Conservation (phyloP, 2,888 invertebrate species). For the Mimachlamys varia region DNA sequence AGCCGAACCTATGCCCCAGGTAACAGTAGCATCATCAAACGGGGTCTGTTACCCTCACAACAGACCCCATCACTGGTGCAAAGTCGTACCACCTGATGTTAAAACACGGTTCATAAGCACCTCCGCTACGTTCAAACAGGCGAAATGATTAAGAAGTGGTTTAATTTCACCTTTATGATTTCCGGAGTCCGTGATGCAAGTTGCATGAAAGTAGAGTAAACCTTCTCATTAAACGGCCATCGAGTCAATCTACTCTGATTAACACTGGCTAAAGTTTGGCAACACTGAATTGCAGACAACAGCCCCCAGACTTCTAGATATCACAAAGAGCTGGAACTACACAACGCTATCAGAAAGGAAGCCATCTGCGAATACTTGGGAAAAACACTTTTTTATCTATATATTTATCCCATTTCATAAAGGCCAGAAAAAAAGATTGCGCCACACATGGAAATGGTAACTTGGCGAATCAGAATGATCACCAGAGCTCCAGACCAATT, state of each 20-base stretch:
- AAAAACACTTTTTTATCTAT: background rate
- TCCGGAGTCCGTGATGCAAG: background rate
- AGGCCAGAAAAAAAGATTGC: background rate
- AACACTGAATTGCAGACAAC: background rate
- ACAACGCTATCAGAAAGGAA: background rate
- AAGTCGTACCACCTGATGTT: constrained; percentile 12
- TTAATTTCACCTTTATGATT: constrained; percentile 14
- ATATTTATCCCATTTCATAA: background rate
- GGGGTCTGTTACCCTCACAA: background rate
- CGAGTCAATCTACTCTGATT: background rate
- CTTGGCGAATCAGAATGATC: background rate
- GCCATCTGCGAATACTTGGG: constrained; percentile 20
- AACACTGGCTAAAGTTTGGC: constrained; percentile 16
- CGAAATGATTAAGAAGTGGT: constrained; percentile 17
- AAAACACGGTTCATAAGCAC: background rate
- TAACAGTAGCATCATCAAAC: background rate
- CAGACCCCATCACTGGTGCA: background rate
- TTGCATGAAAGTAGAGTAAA: background rate
- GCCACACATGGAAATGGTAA: background rate
- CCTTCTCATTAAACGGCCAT: background rate
- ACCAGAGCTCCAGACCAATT: background rate
- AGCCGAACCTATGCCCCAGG: background rate
- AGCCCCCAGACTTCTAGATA: background rate
- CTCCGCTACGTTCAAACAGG: background rate
- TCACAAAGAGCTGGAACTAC: background rate